phyloP scores from a whole-genome alignment of 2,113 vertebrate species.

The Garra rufa region DNA sequence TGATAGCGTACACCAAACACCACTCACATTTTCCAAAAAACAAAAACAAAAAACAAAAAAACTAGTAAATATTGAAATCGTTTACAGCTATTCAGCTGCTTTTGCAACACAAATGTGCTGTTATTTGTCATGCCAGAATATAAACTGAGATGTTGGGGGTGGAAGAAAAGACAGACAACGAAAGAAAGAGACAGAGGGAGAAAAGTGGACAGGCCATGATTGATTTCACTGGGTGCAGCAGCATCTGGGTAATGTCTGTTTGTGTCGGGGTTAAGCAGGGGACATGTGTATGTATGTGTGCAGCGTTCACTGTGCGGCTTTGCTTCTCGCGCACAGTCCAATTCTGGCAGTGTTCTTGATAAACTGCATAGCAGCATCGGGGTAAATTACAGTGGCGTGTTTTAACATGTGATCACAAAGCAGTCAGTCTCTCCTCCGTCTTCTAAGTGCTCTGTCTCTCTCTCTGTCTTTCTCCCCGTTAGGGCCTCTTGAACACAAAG shows the following conservation, averaged over 20 bases:
- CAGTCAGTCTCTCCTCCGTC: constrained; percentile 26
- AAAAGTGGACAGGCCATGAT: constrained; percentile 58
- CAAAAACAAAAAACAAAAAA: not conserved
- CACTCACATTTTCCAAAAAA: not conserved
- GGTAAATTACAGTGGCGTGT: not conserved
- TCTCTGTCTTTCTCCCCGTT: constrained; percentile 56
- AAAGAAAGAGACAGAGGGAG: constrained; percentile 26
- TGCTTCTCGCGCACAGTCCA: not conserved
- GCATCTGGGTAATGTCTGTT: constrained; percentile 61
- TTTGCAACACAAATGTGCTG: not conserved
- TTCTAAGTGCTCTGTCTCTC: constrained; percentile 44
- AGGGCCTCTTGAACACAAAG: constrained; percentile 73
- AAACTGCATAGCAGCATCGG: not conserved
- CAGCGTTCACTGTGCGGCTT: not conserved
- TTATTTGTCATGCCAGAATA: not conserved
- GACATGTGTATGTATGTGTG: constrained; percentile 27
- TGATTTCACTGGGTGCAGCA: constrained; percentile 48
- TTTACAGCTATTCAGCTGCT: not conserved
- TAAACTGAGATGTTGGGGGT: not conserved
- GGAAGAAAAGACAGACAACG: not conserved
- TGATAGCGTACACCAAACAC: not conserved
- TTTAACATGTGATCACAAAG: constrained; percentile 20
- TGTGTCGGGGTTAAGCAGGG: constrained; percentile 53
- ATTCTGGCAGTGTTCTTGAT: constrained; percentile 7
- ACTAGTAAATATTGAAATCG: not conserved